Evolutionary conservation across 2,888 invertebrate species (phyloP).

Genomic region (Drosophila buzzatii): DNA sequence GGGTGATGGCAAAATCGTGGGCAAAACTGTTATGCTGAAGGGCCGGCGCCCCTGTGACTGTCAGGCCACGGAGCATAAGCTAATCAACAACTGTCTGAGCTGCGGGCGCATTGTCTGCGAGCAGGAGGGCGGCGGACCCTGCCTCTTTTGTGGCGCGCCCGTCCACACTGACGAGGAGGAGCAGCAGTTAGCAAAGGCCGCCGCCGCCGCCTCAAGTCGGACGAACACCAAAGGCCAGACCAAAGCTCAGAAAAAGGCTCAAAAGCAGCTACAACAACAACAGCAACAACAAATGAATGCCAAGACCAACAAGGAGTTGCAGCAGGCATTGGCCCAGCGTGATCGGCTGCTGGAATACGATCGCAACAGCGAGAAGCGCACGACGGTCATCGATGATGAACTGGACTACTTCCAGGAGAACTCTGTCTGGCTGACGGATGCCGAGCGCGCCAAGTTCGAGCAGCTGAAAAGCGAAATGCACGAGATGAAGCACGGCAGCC

Average conservation of each 20-base stretch:
- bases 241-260: conserved; percentile 18
- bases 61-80: conserved; percentile 94
- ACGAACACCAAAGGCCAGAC: conserved; percentile 8
- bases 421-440: conserved; percentile 92
- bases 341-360: conserved; percentile 94
- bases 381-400: conserved; percentile 91
- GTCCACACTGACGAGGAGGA: conserved; percentile 93
- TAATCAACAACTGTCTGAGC: conserved; percentile 96
- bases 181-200: conserved; percentile 86
- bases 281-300: neutral
- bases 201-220: neutral
- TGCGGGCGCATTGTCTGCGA: conserved; percentile 98
- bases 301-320: conserved; percentile 86
- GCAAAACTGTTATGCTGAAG: conserved; percentile 87
- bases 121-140: conserved; percentile 98
- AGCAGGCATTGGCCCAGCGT: conserved; percentile 91
- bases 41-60: conserved; percentile 96
- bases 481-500: conserved; percentile 89
- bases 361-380: conserved; percentile 88
- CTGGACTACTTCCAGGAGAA: conserved; percentile 94
- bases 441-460: conserved; percentile 89
- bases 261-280: neutral
- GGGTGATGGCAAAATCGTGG: conserved; percentile 88
- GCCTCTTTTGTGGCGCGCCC: conserved; percentile 94
- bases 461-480: conserved; percentile 89